Percentiles rank a stretch among this genome's conserved stretches.
Evolutionary conservation across 2,113 vertebrate genomes (phyloP).

Genomic region (Platycercus adscitus): DNA sequence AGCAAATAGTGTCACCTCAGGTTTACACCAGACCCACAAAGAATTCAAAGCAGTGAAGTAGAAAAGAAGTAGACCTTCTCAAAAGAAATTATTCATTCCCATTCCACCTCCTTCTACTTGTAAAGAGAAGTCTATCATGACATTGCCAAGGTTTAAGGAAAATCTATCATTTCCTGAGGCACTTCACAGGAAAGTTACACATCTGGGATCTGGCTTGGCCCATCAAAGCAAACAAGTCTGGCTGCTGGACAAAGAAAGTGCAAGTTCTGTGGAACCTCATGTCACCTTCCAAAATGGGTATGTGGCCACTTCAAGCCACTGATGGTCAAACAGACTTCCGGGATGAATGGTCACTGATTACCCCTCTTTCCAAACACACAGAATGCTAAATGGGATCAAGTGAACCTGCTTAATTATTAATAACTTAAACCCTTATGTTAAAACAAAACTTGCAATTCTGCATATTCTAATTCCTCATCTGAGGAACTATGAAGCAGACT

Average conservation of each 20-base stretch:
- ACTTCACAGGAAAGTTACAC: not conserved
- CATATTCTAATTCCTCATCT: not conserved
- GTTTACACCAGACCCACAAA: not conserved
- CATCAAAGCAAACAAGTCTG: not conserved
- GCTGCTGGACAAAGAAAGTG: not conserved
- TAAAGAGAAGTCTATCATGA: not conserved
- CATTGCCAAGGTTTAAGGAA: not conserved
- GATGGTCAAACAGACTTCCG: not conserved
- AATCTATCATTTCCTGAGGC: not conserved
- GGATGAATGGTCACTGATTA: not conserved
- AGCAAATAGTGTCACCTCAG: not conserved
- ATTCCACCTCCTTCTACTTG: not conserved
- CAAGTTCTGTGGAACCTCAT: not conserved
- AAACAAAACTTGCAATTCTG: not conserved
- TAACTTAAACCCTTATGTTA: not conserved
- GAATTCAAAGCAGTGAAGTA: not conserved
- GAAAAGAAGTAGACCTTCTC: not conserved
- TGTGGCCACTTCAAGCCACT: not conserved
- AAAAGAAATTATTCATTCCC: not conserved
- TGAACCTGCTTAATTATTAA: not conserved
- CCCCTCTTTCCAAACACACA: not conserved
- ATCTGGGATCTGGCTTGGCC: not conserved
- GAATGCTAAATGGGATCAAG: not conserved
- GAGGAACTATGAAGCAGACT: not conserved
- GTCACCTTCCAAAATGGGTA: not conserved